Percentiles rank a stretch among this genome's conserved stretches.
phyloP scores from a whole-genome alignment of 2,113 vertebrate species.

The Corydoras sp. region DNA sequence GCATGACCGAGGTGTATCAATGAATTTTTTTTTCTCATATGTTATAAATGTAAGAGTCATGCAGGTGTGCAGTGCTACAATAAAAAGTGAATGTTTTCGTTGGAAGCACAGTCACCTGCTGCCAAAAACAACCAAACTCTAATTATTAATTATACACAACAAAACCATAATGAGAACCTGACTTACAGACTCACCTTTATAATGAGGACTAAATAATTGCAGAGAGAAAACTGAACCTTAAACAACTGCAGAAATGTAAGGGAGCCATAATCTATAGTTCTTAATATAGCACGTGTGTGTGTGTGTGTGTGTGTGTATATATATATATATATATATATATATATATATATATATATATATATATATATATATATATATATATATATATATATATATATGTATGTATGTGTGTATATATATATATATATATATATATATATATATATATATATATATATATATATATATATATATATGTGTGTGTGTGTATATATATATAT shows the following conservation, averaged over 20 bases:
- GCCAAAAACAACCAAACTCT: neutral
- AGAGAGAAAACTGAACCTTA: neutral
- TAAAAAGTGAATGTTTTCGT: too few species aligned
- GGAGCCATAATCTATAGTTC: too few species aligned
- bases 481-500: neutral
- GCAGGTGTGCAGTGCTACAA: too few species aligned
- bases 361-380: neutral
- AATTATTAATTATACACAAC: neutral
- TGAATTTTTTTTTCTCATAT: conserved; percentile 29
- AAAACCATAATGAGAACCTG: neutral
- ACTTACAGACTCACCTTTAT: neutral
- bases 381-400: too few species aligned
- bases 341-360: neutral
- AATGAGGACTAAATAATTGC: neutral
- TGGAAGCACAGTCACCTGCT: neutral
- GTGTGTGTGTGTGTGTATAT: neutral
- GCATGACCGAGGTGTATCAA: conserved; percentile 58
- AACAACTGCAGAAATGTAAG: too few species aligned
- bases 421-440: neutral
- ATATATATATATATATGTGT: neutral
- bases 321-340: neutral
- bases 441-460: neutral
- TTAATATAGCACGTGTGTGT: too few species aligned
- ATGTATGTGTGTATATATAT: neutral
- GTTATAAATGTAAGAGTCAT: too few species aligned